Conservation (phyloP, 1,140 invertebrate species). For the Ctenoplectra terminalis region DNA sequence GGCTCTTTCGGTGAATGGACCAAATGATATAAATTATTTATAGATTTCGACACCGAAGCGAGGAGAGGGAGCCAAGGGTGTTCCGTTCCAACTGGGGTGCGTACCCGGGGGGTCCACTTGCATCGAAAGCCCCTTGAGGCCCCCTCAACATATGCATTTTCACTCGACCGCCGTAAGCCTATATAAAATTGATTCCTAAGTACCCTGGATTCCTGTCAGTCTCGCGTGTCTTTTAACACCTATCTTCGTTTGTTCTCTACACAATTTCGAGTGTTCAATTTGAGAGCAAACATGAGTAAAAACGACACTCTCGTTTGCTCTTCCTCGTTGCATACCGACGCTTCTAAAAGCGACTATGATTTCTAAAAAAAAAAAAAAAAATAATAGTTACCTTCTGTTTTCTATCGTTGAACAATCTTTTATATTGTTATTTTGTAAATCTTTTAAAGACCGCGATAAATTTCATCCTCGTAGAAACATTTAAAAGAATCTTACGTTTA, state of each 20-base stretch:
- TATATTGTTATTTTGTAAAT: no score
- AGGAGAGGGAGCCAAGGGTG: constrained; percentile 54
- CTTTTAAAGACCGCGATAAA: no score
- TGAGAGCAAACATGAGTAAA: constrained; percentile 8
- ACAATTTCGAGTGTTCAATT: constrained; percentile 7
- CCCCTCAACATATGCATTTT: constrained; percentile 81
- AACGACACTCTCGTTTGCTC: background rate
- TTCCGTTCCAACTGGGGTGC: constrained; percentile 72
- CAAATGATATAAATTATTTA: constrained; percentile 84
- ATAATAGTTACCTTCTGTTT: no score
- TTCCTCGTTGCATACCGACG: background rate
- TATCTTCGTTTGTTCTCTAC: constrained; percentile 60
- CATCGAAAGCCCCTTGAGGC: constrained; percentile 77
- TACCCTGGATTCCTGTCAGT: constrained; percentile 76
- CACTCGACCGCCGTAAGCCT: constrained; percentile 72
- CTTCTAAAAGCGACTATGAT: background rate
- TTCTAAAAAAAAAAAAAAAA: no score
- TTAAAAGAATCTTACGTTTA: no score
- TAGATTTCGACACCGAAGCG: constrained; percentile 81
- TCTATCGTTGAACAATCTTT: no score
- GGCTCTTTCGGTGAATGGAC: constrained; percentile 78
- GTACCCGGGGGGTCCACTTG: constrained; percentile 80
- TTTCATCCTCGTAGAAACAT: no score
- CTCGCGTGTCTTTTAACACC: constrained; percentile 78
- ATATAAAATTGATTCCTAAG: constrained; percentile 82